Evolutionary conservation across 2,888 invertebrate species (phyloP).

Genomic region (Diploptera punctata): DNA sequence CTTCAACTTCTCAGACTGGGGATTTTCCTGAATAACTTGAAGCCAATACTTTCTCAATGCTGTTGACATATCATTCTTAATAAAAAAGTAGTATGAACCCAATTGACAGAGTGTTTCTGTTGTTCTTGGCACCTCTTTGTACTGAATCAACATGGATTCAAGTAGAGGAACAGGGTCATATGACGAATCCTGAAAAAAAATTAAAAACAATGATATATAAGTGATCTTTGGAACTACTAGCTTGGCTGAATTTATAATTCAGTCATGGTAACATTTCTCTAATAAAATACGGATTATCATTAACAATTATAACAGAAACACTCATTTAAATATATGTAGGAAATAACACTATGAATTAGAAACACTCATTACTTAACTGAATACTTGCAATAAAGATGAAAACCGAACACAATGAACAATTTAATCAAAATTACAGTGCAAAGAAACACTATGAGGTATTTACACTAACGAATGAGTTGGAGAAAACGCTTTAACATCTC

Average conservation of each 20-base stretch:
- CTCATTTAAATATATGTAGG: too few species aligned
- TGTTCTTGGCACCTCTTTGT: slow-evolving; percentile 13
- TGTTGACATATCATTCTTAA: slow-evolving; percentile 4
- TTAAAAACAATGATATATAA: neutral
- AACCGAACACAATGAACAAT: too few species aligned
- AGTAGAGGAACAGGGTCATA: slow-evolving; percentile 25
- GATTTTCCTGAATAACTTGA: slow-evolving; percentile 15
- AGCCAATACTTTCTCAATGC: slow-evolving; percentile 14
- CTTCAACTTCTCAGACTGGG: slow-evolving; percentile 8
- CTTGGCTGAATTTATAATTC: neutral
- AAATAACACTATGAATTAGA: too few species aligned
- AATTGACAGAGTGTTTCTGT: neutral
- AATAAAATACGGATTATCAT: neutral
- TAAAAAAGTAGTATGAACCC: slow-evolving; percentile 15
- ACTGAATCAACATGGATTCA: neutral
- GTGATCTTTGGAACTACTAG: neutral
- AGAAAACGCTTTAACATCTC: too few species aligned
- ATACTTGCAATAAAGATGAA: too few species aligned
- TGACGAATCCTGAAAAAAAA: neutral
- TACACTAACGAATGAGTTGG: too few species aligned
- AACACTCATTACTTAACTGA: too few species aligned
- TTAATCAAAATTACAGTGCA: too few species aligned
- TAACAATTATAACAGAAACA: too few species aligned
- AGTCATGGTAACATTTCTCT: neutral
- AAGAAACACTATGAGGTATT: too few species aligned